Evolutionary conservation across 2,113 vertebrate genomes (phyloP).

Genomic region (Hepsetus odoe): DNA sequence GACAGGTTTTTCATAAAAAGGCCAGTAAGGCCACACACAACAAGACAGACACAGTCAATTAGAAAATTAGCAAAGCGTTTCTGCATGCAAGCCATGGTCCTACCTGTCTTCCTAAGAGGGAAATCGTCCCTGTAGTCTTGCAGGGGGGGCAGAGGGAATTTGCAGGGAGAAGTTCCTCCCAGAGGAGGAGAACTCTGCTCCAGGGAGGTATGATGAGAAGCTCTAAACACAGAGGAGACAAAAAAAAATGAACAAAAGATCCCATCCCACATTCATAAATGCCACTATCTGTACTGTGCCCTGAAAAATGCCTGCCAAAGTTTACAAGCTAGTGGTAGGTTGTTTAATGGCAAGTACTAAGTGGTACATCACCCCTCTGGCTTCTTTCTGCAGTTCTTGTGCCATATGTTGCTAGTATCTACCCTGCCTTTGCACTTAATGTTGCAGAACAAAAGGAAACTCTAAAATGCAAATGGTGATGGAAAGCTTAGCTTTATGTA

Average conservation of each 20-base stretch:
- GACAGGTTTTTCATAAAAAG: neutral
- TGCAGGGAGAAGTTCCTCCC: constrained; percentile 91
- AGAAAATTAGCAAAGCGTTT: neutral
- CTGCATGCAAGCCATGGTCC: constrained; percentile 42
- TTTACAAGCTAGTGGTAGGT: neutral
- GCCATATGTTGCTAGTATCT: neutral
- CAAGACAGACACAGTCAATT: neutral
- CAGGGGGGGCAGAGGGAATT: constrained; percentile 87
- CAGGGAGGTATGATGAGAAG: constrained; percentile 94
- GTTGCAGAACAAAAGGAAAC: neutral
- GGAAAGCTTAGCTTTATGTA: too few relatives aligned
- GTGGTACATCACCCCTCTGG: neutral
- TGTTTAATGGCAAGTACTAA: neutral
- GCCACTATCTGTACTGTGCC: constrained; percentile 16
- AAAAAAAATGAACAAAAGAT: constrained; percentile 35
- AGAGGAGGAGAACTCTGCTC: constrained; percentile 98
- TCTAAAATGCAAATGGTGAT: too few relatives aligned
- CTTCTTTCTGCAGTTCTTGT: neutral
- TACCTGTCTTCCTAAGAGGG: constrained; percentile 97
- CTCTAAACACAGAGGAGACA: constrained; percentile 74
- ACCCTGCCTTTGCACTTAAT: too few relatives aligned
- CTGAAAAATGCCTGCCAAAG: neutral
- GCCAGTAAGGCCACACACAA: neutral
- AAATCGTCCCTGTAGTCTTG: constrained; percentile 93
- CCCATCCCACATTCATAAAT: constrained; percentile 40